Base-by-base conservation (phyloP, 2,888 invertebrate genomes). In the Pollenia amentaria region DNA sequence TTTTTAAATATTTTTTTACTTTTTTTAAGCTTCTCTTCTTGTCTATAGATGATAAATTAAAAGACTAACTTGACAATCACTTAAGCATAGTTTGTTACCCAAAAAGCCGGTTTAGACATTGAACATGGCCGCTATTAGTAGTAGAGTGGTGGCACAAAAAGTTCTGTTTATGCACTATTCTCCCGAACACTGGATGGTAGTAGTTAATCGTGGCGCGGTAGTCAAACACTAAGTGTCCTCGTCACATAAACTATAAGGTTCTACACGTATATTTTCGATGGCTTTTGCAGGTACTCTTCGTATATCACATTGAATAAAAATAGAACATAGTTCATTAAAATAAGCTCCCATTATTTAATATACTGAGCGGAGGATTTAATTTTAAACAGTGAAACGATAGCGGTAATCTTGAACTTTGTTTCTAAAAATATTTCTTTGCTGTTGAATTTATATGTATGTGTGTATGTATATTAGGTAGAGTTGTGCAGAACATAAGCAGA, bases 21-120 rank as follows among this genome's bases (percentile, higher is more conserved):
- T 69, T 64, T 42, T 53, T 64, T 85, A 79, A 73, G 83, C 79
- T 88, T 84, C 89, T 89, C 89, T 90, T 89, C 91, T 91, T 92
- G 92, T 92, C 92, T 91, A 92, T 92, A 90, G 91, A 92, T 92
- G 92, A 92, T 92, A 92, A 92, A 92, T 92, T 92, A 92, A 92
- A 92, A 92, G 91, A 91, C 92, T 91, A 92, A 92, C 92, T 92
- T 92, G 92, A 92, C 92, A 92, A 92, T 92, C 92, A 92, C 92
- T 92, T 92, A 92, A 92, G 92, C 91, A 90, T 91, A 91, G 92
- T 92, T 92, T 92, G 92, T 92, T 92, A 91, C 77, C 84, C 80
- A 67, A 80, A 90, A 90, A 90, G 91, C 90, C 89, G 89, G 88
- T 88, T 88, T 84, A 88, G 85, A 70, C 85, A 82, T 46, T 62